Evolutionary conservation across 2,113 vertebrate species (phyloP).

Genomic region (Pelusios castaneus): DNA sequence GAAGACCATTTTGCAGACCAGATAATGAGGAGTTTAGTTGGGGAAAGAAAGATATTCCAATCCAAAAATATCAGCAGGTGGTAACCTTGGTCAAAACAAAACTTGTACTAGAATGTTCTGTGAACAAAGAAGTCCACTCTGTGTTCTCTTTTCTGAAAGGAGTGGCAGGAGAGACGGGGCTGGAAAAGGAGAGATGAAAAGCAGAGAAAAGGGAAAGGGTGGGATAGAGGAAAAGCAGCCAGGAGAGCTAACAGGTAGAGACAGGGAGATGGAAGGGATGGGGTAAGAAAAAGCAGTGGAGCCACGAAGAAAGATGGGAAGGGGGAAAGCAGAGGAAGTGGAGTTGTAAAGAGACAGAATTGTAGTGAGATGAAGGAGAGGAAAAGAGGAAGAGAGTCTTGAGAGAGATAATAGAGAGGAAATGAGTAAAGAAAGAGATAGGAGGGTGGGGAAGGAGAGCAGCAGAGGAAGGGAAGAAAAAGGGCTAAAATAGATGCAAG

Average conservation of each 20-base stretch:
- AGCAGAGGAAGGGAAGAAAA: background rate
- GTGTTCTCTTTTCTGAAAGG: background rate
- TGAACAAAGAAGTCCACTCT: background rate
- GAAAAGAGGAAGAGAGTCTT: background rate
- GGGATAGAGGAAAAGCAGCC: background rate
- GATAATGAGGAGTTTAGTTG: background rate
- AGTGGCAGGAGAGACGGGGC: background rate
- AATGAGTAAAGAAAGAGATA: background rate
- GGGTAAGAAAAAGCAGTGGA: background rate
- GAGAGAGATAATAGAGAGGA: background rate
- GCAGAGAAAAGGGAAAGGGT: background rate
- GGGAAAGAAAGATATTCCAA: slow-evolving; percentile 21
- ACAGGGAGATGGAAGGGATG: background rate
- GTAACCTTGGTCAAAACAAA: slow-evolving; percentile 2
- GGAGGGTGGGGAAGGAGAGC: background rate
- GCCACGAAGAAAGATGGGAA: background rate
- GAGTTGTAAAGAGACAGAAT: background rate
- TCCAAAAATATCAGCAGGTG: background rate
- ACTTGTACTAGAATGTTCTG: background rate
- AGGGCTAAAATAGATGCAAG: background rate
- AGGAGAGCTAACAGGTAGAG: background rate
- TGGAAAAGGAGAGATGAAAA: slow-evolving; percentile 3
- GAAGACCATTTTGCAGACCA: background rate
- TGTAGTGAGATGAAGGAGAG: background rate
- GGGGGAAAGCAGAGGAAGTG: background rate